Evolutionary conservation across 2,888 invertebrate species (phyloP).

Genomic region (Lithophane socia): DNA sequence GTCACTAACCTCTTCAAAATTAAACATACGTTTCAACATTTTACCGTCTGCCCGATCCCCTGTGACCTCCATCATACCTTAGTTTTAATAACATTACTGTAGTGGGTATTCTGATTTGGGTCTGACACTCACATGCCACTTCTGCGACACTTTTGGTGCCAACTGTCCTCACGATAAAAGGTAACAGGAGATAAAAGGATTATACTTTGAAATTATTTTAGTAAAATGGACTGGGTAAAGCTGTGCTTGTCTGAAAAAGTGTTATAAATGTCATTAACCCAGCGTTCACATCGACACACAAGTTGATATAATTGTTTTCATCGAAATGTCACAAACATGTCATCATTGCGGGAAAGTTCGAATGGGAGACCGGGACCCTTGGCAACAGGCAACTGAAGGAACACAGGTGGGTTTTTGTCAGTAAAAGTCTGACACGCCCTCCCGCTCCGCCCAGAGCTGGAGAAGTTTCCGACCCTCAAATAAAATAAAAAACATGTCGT

Average conservation of each 20-base stretch:
- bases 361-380: too few relatives aligned
- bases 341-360: too few relatives aligned
- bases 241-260: background rate
- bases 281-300: background rate
- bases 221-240: background rate
- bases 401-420: too few relatives aligned
- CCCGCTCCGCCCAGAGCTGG: too few relatives aligned
- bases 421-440: too few relatives aligned
- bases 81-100: conserved; percentile 21
- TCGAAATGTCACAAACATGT: too few relatives aligned
- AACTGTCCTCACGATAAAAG: conserved; percentile 11
- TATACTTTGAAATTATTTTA: background rate
- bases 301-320: background rate
- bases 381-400: too few relatives aligned
- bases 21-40: background rate
- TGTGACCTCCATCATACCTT: conserved; percentile 9
- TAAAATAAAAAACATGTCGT: too few relatives aligned
- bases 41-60: background rate
- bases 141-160: conserved; percentile 16
- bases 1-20: conserved; percentile 19
- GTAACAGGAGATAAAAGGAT: background rate
- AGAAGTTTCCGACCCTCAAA: too few relatives aligned
- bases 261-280: background rate
- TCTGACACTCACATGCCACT: conserved; percentile 19
- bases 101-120: background rate